Conservation (phyloP, 2,797 vertebrate species). For the Pipistrellus kuhlii region DNA sequence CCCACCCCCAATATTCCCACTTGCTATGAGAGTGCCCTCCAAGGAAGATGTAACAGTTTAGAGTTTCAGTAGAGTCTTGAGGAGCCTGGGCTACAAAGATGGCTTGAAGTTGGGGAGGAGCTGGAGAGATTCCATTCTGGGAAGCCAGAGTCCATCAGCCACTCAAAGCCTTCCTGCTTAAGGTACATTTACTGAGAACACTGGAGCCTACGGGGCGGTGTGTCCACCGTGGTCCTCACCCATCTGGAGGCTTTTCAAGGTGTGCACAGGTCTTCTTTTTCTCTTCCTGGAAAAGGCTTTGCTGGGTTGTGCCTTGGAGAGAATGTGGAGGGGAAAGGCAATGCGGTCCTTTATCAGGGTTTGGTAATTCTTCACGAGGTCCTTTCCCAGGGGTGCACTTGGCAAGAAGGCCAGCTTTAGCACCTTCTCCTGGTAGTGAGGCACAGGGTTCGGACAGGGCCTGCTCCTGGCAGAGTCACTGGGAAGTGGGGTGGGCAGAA, state of each 20-base stretch:
- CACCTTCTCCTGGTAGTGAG: slow-evolving; percentile 62
- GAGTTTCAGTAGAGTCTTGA: background rate
- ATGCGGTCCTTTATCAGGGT: slow-evolving; percentile 22
- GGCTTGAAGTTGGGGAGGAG: background rate
- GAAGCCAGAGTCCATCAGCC: background rate
- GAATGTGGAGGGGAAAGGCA: slow-evolving; percentile 15
- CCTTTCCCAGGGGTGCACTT: slow-evolving; percentile 18
- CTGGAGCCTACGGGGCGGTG: background rate
- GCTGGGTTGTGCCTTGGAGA: background rate
- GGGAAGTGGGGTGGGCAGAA: slow-evolving; percentile 61
- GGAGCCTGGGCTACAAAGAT: slow-evolving; percentile 8
- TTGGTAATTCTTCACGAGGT: slow-evolving; percentile 75
- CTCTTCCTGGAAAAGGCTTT: background rate
- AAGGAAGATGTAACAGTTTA: slow-evolving; percentile 44
- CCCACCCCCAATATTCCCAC: background rate
- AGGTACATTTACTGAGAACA: background rate
- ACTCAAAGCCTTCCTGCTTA: background rate
- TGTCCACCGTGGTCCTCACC: background rate
- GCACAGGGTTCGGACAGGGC: slow-evolving; percentile 73
- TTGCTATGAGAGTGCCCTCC: background rate
- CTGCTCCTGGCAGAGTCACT: background rate
- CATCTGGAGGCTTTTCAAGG: background rate
- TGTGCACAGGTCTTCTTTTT: background rate
- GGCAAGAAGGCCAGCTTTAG: slow-evolving; percentile 71
- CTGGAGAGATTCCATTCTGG: background rate